phyloP scores from a whole-genome alignment of 2,797 vertebrate species.

The Falco rusticolus region DNA sequence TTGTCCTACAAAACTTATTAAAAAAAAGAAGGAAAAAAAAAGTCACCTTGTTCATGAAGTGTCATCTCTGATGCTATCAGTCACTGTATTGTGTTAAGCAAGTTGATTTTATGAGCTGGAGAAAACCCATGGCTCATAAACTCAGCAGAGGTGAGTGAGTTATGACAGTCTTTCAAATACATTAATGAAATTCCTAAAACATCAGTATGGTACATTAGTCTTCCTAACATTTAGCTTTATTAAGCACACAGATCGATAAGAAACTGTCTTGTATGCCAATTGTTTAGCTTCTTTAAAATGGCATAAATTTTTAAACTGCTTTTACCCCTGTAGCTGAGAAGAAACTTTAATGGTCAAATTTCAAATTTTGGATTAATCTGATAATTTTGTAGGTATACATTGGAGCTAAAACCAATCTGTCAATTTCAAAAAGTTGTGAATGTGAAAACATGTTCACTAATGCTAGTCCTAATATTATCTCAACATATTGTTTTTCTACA shows the following conservation, averaged over 20 bases:
- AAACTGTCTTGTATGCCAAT: constrained; percentile 63
- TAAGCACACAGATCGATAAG: constrained; percentile 76
- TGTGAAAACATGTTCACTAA: not conserved
- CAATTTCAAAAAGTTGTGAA: not conserved
- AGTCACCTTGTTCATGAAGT: constrained; percentile 76
- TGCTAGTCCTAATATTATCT: not conserved
- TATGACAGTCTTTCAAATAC: constrained; percentile 75
- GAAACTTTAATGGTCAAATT: not conserved
- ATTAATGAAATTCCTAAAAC: constrained; percentile 80
- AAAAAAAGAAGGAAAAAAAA: not conserved
- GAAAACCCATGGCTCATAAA: constrained; percentile 79
- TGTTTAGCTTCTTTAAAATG: constrained; percentile 68
- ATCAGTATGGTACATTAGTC: constrained; percentile 81
- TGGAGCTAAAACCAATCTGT: not conserved
- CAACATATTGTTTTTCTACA: not conserved
- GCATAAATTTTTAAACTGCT: constrained; percentile 10
- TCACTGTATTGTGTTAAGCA: constrained; percentile 66
- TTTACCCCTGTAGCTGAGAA: not conserved
- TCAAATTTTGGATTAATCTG: not conserved
- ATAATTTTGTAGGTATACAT: not conserved
- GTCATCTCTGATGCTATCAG: constrained; percentile 68
- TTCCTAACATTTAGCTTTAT: constrained; percentile 79
- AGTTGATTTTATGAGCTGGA: constrained; percentile 77
- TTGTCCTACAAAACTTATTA: not conserved
- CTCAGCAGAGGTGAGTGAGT: constrained; percentile 78